Conservation (phyloP, 2,797 vertebrate genomes). For the Megaceryle alcyon region DNA sequence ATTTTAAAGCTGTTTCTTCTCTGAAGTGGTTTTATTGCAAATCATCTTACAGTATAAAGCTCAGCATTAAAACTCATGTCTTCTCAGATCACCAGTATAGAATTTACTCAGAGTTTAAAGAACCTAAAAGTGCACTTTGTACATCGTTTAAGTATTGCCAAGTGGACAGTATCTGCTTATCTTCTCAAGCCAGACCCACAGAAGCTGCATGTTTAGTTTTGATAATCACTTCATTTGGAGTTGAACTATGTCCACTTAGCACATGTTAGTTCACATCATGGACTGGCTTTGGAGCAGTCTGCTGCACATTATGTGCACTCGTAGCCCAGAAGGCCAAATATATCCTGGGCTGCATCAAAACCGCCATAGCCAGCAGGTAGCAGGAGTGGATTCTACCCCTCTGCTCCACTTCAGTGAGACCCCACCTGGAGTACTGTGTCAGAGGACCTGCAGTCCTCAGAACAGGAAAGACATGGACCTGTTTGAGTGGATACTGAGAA, state of each 20-base stretch:
- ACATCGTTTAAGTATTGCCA: neutral
- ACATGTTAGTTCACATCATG: rapidly evolving
- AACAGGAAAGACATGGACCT: neutral
- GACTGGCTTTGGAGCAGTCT: neutral
- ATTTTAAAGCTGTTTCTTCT: conserved; percentile 27
- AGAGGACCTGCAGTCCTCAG: no score
- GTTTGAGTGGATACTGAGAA: neutral
- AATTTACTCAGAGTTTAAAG: neutral
- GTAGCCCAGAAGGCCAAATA: neutral
- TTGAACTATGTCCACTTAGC: neutral
- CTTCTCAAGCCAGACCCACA: neutral
- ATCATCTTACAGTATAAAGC: neutral
- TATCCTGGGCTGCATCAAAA: neutral
- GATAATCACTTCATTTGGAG: neutral
- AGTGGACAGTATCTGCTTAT: neutral
- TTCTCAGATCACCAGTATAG: neutral
- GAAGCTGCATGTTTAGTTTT: neutral
- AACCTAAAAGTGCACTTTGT: neutral
- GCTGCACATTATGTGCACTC: rapidly evolving
- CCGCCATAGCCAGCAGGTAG: neutral
- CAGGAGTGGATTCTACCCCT: neutral
- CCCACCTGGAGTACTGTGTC: no score
- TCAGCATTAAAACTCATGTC: neutral
- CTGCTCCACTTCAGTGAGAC: neutral
- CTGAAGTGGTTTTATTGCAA: conserved; percentile 28